phyloP scores from a whole-genome alignment of 2,888 invertebrate genomes.

The Agrotis exclamationis region DNA sequence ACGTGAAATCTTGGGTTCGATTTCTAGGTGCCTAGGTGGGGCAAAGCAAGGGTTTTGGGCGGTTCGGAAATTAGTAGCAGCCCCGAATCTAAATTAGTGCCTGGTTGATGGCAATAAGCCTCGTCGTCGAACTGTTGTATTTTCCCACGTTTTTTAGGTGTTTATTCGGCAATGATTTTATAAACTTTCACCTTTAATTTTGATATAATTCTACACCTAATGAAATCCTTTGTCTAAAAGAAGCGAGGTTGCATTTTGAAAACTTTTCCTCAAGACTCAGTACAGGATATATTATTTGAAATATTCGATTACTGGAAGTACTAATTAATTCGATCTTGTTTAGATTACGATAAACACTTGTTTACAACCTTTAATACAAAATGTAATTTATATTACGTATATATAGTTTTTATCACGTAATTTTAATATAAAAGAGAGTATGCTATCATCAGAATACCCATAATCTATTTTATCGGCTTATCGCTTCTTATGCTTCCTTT shows the following conservation, averaged over 20 bases:
- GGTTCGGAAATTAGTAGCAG: neutral
- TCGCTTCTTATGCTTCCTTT: conserved; percentile 32
- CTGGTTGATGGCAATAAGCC: neutral
- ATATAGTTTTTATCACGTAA: neutral
- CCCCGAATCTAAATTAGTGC: neutral
- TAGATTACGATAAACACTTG: neutral
- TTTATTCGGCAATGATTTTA: too few species aligned
- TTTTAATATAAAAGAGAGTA: conserved; percentile 12
- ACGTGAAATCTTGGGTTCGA: neutral
- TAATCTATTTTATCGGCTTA: conserved; percentile 47
- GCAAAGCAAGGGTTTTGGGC: neutral
- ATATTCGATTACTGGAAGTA: neutral
- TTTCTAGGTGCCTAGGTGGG: neutral
- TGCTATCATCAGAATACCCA: conserved; percentile 4
- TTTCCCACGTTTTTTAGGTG: too few species aligned
- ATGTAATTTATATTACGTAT: conserved; percentile 4
- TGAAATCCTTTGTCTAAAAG: neutral
- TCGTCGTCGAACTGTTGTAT: too few species aligned
- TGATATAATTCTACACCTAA: too few species aligned
- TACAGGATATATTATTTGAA: neutral
- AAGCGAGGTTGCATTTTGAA: neutral
- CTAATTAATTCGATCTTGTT: neutral
- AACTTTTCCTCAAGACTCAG: neutral
- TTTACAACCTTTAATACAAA: conserved; percentile 5
- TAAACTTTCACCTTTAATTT: too few species aligned